These are phyloP conservation scores for Corythoichthys haematopterus DNA, from an alignment of 2,113 vertebrate species.

Conservation along the genomic window DNA sequence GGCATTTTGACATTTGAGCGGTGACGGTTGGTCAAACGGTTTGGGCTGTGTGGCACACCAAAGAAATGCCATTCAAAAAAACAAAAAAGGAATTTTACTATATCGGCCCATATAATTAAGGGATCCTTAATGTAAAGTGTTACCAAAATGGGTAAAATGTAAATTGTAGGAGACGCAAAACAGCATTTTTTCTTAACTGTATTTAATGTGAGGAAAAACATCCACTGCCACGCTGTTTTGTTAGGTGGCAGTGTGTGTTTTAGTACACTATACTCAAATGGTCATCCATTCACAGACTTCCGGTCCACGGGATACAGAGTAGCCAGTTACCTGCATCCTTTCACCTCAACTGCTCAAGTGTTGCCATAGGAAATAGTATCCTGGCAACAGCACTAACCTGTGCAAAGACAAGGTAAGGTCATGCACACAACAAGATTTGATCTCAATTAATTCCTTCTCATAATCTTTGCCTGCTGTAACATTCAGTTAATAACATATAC, in stretches of 20 bases:
- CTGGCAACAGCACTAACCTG: constrained; percentile 70
- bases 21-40: too few species aligned
- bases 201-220: not conserved
- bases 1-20: too few species aligned
- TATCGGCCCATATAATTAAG: too few species aligned
- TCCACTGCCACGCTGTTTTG: not conserved
- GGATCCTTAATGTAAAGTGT: too few species aligned
- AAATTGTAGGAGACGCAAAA: not conserved
- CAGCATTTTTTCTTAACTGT: not conserved
- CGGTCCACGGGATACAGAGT: constrained; percentile 37
- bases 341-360: constrained; percentile 61
- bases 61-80: too few species aligned
- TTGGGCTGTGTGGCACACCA: too few species aligned
- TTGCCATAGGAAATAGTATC: constrained; percentile 73
- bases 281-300: constrained; percentile 58
- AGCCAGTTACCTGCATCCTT: constrained; percentile 54
- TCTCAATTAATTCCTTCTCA: constrained; percentile 25
- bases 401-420: constrained; percentile 70
- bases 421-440: constrained; percentile 43
- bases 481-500: constrained; percentile 4
- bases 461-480: constrained; percentile 11
- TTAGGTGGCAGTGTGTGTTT: not conserved
- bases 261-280: constrained; percentile 5
- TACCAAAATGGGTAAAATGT: too few species aligned
- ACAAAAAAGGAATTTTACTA: too few species aligned